phyloP scores from a whole-genome alignment of 1,140 invertebrate genomes.

The Trachymyrmex cornetzi region DNA sequence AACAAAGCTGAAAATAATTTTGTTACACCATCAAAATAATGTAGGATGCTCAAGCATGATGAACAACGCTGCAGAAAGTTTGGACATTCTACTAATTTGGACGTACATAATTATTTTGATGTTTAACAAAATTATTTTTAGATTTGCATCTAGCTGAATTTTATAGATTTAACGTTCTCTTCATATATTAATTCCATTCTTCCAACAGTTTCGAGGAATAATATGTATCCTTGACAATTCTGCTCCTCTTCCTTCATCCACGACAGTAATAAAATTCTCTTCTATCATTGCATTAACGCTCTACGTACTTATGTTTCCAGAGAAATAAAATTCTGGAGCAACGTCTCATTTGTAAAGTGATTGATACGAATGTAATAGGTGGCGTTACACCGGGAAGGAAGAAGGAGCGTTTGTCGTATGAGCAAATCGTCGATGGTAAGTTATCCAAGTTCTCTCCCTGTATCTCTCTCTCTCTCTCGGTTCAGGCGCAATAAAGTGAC shows the following conservation, averaged over 20 bases:
- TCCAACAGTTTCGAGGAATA: not conserved
- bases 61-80: too few relatives aligned
- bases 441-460: conserved; percentile 29
- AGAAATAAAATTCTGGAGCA: conserved; percentile 30
- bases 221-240: not conserved
- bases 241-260: not conserved
- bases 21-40: too few relatives aligned
- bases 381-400: not conserved
- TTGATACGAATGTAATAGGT: conserved; percentile 36
- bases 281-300: not conserved
- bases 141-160: too few relatives aligned
- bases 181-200: not conserved
- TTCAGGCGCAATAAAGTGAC: conserved; percentile 66
- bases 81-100: too few relatives aligned
- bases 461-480: not conserved
- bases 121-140: too few relatives aligned
- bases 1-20: too few relatives aligned
- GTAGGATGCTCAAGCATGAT: too few relatives aligned
- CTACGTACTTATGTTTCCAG: not conserved
- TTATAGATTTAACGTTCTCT: too few relatives aligned
- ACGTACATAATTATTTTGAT: too few relatives aligned
- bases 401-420: conserved; percentile 12
- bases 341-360: not conserved
- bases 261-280: not conserved
- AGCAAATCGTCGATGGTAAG: conserved; percentile 41